These are phyloP conservation scores for Garrulus glandarius DNA, from an alignment of 2,797 vertebrate genomes.

Conservation along the genomic window DNA sequence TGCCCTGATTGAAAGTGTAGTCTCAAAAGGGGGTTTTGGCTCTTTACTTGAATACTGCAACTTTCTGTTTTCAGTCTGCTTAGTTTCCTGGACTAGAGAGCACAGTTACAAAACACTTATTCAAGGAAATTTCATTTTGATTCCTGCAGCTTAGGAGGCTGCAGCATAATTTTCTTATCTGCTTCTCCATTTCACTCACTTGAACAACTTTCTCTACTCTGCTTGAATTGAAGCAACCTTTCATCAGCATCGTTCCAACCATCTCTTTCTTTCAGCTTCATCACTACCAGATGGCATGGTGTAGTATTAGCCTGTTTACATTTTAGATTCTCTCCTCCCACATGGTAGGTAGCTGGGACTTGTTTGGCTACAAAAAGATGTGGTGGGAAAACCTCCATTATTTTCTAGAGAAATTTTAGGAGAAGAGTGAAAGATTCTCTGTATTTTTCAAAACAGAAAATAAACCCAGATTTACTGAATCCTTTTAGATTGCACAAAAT, in stretches of 20 bases:
- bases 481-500: neutral
- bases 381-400: neutral
- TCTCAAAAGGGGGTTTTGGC: neutral
- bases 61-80: neutral
- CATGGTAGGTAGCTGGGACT: neutral
- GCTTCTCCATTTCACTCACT: neutral
- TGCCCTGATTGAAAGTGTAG: neutral
- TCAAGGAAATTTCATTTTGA: slow-evolving; percentile 35
- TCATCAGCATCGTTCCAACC: neutral
- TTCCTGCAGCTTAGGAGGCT: neutral
- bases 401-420: neutral
- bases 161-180: neutral
- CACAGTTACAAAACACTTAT: slow-evolving; percentile 23
- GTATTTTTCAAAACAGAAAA: neutral
- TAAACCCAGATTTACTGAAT: neutral
- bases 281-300: neutral
- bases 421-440: neutral
- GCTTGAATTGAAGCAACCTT: neutral
- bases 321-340: neutral
- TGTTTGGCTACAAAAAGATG: neutral
- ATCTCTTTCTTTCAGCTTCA: neutral
- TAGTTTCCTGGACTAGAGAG: neutral
- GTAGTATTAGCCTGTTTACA: neutral
- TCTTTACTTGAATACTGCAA: neutral
- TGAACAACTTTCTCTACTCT: neutral